Conservation (phyloP, 2,113 vertebrate genomes). For the Australoheros scitulus region DNA sequence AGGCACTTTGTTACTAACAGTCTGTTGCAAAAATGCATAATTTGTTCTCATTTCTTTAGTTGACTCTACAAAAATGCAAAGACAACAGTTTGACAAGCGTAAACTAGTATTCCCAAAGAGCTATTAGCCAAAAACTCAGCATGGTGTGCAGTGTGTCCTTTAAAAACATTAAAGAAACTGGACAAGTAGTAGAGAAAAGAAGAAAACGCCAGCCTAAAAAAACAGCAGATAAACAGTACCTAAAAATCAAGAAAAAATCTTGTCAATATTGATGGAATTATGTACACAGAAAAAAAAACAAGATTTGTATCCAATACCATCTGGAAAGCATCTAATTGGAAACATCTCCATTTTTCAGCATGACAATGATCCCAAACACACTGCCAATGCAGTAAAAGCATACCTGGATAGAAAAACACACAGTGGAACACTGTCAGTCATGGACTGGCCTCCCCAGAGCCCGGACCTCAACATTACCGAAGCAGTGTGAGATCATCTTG, state of each 20-base stretch:
- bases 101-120: not conserved
- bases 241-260: not conserved
- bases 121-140: not conserved
- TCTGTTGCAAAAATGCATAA: no score
- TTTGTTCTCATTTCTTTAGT: not conserved
- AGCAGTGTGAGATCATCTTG: no score
- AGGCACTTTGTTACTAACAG: not conserved
- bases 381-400: not conserved
- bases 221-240: not conserved
- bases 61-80: not conserved
- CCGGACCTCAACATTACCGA: not conserved
- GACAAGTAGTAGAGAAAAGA: not conserved
- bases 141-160: not conserved
- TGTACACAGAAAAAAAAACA: not conserved
- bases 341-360: not conserved
- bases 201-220: not conserved
- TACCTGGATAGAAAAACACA: not conserved
- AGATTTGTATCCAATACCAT: not conserved
- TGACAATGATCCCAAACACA: not conserved
- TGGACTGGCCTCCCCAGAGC: not conserved
- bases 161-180: not conserved
- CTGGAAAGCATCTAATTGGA: not conserved
- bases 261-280: not conserved
- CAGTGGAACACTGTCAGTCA: not conserved
- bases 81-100: not conserved